Evolutionary conservation across 2,113 vertebrate species (phyloP).

Genomic region (Seriola quinqueradiata): DNA sequence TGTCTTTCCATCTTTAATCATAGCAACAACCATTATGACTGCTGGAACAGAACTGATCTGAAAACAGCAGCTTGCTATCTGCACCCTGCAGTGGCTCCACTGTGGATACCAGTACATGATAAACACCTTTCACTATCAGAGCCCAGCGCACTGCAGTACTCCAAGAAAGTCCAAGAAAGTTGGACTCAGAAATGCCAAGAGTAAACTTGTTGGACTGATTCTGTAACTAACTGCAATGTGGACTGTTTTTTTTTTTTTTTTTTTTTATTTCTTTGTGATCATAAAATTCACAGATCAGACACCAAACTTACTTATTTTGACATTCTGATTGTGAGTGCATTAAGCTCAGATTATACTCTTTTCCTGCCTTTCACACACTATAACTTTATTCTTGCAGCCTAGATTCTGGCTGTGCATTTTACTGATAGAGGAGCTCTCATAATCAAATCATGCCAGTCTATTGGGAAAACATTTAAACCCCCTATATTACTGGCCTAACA

Average conservation of each 20-base stretch:
- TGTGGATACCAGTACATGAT: constrained; percentile 79
- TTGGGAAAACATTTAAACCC: not conserved
- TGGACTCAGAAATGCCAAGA: constrained; percentile 53
- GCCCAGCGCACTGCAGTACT: constrained; percentile 56
- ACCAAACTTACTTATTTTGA: not conserved
- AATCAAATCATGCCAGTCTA: constrained; percentile 3
- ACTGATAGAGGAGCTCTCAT: not conserved
- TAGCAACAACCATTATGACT: constrained; percentile 71
- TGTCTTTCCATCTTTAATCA: constrained; percentile 75
- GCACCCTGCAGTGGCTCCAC: constrained; percentile 77
- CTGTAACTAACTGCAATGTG: constrained; percentile 33
- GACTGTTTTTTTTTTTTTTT: not conserved
- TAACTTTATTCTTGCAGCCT: not conserved
- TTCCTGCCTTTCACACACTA: not conserved
- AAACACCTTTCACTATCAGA: constrained; percentile 79
- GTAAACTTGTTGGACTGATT: constrained; percentile 58
- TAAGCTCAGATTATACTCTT: not conserved
- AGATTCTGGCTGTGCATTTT: not conserved
- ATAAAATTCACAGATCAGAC: not conserved
- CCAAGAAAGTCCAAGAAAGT: constrained; percentile 65
- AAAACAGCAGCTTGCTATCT: constrained; percentile 79
- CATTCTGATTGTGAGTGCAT: not conserved
- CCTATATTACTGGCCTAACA: not conserved
- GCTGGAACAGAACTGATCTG: constrained; percentile 78
- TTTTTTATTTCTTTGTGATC: not conserved